Evolutionary conservation across 2,113 vertebrate species (phyloP), one percentile per base, ranked within the genome.

Genomic region (Ceuthmochares aereus): DNA sequence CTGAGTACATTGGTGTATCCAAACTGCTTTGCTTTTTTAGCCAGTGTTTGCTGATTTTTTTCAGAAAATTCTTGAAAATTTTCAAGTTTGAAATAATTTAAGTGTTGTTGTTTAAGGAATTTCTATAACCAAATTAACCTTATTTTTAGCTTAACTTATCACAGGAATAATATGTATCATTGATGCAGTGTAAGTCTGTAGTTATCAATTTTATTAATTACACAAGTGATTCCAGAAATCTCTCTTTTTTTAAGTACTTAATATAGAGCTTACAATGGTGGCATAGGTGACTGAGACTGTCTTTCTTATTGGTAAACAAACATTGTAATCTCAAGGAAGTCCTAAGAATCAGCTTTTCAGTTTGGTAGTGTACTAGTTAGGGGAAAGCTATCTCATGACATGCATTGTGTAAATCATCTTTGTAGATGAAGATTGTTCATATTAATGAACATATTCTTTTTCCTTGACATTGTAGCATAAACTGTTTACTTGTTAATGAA

Each of bases 121-220:
- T 98, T 98, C 97, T 97, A 96, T 98, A 98, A 97, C 95, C 97
- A 98, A 98, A 98, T 96, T 90, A 75, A 97, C 97, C 92, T 97
- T 97, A 97, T 97, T 98, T 98, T 97, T 97, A 96, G 94, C 95
- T 97, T 96, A 90, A 92, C 62, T 97, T 97, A 96, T 95, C 72
- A 97, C 95, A 93, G 79, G 96, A 97, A 95, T 97, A 95, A 95
- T 93, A 96, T 95, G 94, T 97, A 97, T 88, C 96, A 97, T 97
- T 89, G 95, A 96, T 96, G 89, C 97, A 96, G 93, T 98, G 95
- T 97, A 95, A 96, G 91, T 97, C 95, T 94, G 89, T 97, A 98
- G 96, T 95, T 95, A 97, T 67, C 94, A 74, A 97, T 95, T 96
- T 94, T 93, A 95, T 95, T 96, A 96, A 95, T 95, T 84, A 88